Base-by-base conservation (phyloP, 2,797 vertebrate genomes). In the Ctenochaetus hawaiiensis region DNA sequence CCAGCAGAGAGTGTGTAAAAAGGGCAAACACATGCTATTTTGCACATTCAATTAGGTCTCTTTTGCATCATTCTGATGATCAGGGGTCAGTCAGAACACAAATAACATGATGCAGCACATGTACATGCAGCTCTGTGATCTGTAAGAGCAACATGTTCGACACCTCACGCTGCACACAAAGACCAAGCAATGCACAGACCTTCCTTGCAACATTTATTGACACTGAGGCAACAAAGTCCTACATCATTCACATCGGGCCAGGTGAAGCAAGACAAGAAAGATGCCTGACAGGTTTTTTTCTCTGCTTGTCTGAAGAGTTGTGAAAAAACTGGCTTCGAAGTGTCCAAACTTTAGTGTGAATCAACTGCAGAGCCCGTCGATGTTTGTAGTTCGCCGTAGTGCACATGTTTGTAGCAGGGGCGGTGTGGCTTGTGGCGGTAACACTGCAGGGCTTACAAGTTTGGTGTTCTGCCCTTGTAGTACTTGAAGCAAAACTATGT, bases 141-240 rank as follows among this genome's bases (percentile, higher is more conserved):
- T 51, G 71, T 68, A 58, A 68, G 41, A 60, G 47, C 26, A 67
- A 45, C n/a, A 6, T 8, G 8, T 41, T 26, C 26, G 37, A 9
- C 16, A 44, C 45, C 16, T 49, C 22, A 18, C 8, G 60, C 53
- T 13, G 56, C 66, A 39, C 61, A 44, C 58, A 26, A 9, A 70
- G 70, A 57, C 44, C 17, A 52, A 13, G 41, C 7, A 37, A 34
- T 16, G 49, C 18, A 3, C 57, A 30, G 12, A 64, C 37, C 75
- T 67, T 67, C 53, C 56, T 49, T 75, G 63, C 66, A 76, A 59
- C 66, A 66, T 78, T 71, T 75, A 78, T 74, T 47, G 78, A 75
- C 61, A 44, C 2, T 3, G 37, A 81, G 47, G 58, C 63, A 76
- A 37, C 67, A 72, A 72, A 70, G 66, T 30, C 53, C 59, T 75